Conservation (phyloP, 2,113 vertebrate species). For the Nesoenas mayeri region DNA sequence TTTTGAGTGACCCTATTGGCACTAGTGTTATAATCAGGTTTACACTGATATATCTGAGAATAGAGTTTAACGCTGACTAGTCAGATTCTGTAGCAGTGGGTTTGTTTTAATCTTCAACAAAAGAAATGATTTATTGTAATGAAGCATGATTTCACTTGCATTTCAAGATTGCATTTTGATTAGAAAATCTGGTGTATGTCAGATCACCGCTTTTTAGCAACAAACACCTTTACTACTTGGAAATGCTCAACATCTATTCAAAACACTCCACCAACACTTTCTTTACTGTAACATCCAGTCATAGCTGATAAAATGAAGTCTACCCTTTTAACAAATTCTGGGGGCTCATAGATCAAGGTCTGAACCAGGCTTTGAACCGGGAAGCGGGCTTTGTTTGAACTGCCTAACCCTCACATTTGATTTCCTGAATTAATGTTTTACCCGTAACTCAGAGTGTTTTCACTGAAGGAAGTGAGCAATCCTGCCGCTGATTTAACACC, state of each 20-base stretch:
- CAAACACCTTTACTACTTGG: neutral
- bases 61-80: neutral
- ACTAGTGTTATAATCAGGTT: neutral
- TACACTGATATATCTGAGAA: neutral
- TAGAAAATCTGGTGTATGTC: neutral
- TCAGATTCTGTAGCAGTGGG: neutral
- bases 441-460: neutral
- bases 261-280: neutral
- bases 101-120: neutral
- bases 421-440: constrained; percentile 64
- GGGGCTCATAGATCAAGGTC: constrained; percentile 12
- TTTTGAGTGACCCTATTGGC: neutral
- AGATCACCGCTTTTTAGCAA: neutral
- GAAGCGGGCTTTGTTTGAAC: constrained; percentile 22
- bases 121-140: neutral
- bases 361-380: constrained; percentile 30
- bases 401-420: neutral
- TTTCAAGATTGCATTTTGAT: neutral
- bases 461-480: neutral
- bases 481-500: neutral
- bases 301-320: neutral
- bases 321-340: neutral
- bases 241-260: neutral
- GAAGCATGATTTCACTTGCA: neutral
- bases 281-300: neutral